These are phyloP conservation scores for Mycogona germanica DNA, from an alignment of 2,888 invertebrate species.

Conservation along the genomic window DNA sequence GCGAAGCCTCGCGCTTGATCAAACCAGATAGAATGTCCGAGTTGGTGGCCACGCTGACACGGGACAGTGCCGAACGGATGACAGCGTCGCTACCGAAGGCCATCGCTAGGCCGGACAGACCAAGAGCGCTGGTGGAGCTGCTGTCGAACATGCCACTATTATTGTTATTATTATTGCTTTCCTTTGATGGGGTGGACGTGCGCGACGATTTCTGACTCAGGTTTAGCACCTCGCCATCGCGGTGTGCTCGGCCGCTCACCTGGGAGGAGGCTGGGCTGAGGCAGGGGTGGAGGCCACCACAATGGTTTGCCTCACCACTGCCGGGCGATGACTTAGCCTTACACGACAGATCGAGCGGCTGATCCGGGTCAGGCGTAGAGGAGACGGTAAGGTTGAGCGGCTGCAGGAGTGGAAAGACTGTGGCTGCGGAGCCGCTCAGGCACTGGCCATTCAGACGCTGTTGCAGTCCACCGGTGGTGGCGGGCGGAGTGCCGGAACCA, in stretches of 20 bases:
- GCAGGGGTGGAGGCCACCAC: constrained; percentile 4
- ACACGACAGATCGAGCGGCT: constrained; percentile 82
- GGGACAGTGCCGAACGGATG: neutral
- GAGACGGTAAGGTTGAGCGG: constrained; percentile 13
- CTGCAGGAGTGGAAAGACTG: neutral
- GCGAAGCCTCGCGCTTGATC: constrained; percentile 3
- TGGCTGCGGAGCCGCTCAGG: neutral
- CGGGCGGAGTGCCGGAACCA: neutral
- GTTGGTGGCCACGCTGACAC: neutral
- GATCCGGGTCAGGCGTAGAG: constrained; percentile 40
- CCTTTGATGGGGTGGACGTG: constrained; percentile 31
- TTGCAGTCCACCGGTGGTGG: neutral
- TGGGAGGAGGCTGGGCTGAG: constrained; percentile 14
- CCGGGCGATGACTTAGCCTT: constrained; percentile 43
- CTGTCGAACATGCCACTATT: constrained; percentile 4
- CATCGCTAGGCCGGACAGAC: neutral
- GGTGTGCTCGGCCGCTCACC: constrained; percentile 38
- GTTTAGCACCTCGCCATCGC: constrained; percentile 57
- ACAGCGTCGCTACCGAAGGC: constrained; percentile 4
- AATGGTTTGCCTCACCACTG: constrained; percentile 30
- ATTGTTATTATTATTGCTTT: constrained; percentile 19
- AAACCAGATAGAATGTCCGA: constrained; percentile 2
- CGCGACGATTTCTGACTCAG: constrained; percentile 56
- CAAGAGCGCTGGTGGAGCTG: neutral
- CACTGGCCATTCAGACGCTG: neutral